Percentiles rank a stretch among this genome's conserved stretches.
Evolutionary conservation across 1,140 invertebrate genomes (phyloP).

Genomic region (Polyergus mexicanus): DNA sequence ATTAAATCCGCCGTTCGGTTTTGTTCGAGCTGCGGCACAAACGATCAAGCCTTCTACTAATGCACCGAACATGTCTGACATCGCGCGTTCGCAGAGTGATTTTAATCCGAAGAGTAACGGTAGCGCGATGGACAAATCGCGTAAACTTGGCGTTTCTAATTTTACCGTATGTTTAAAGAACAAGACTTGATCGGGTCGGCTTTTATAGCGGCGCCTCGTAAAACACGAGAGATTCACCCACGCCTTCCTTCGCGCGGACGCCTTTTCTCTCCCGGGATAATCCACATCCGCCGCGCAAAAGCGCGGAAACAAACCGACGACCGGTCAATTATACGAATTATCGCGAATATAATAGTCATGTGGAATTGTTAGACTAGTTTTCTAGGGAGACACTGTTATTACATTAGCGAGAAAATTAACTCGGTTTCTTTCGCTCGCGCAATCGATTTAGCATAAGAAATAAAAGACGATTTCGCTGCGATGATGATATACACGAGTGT

Average conservation of each 20-base stretch:
- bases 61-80: constrained; percentile 28
- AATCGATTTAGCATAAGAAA: constrained; percentile 25
- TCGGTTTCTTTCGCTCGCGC: constrained; percentile 39
- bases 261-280: constrained; percentile 62
- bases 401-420: constrained; percentile 45
- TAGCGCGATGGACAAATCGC: constrained; percentile 1
- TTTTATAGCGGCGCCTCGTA: constrained; percentile 15
- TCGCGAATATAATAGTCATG: constrained; percentile 55
- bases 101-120: constrained; percentile 27
- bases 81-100: neutral
- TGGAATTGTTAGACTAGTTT: constrained; percentile 63
- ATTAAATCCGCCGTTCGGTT: neutral
- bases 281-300: constrained; percentile 46
- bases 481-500: neutral
- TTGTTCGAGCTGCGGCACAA: neutral
- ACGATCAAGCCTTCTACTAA: constrained; percentile 25
- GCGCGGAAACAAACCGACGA: constrained; percentile 29
- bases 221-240: constrained; percentile 36
- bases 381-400: constrained; percentile 71
- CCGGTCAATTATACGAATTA: constrained; percentile 38
- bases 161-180: constrained; percentile 40
- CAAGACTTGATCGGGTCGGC: constrained; percentile 22
- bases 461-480: neutral
- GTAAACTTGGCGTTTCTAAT: constrained; percentile 15
- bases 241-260: constrained; percentile 37